A percentile compares a stretch with the other conserved stretches of the same genome.
These are phyloP conservation scores for Erpetoichthys calabaricus DNA, from an alignment of 2,797 vertebrate genomes.

Conservation along the genomic window DNA sequence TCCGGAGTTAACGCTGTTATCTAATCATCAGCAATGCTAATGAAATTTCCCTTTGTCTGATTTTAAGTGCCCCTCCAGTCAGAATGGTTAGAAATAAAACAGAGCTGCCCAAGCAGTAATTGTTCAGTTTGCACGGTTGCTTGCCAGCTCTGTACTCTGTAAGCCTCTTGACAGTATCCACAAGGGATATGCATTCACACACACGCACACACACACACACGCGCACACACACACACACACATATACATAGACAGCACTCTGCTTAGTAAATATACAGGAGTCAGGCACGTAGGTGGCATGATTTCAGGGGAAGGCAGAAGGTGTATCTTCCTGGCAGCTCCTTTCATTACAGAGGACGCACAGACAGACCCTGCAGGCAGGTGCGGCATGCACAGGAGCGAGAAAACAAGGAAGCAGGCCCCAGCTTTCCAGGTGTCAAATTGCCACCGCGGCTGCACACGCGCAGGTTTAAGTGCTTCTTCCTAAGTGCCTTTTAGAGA, in stretches of 20 bases:
- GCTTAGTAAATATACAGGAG: conserved; percentile 22
- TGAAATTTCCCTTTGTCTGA: too few species aligned
- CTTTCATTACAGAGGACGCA: neutral
- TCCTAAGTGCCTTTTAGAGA: conserved; percentile 1
- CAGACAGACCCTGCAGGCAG: neutral
- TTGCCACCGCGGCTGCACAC: neutral
- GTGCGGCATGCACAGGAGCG: neutral
- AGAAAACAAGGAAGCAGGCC: conserved; percentile 3
- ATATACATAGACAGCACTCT: conserved; percentile 9
- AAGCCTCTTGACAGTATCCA: too few species aligned
- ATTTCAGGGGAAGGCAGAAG: conserved; percentile 20
- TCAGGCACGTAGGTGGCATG: conserved; percentile 14
- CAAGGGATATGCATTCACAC: neutral
- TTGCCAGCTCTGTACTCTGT: too few species aligned
- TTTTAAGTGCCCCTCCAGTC: too few species aligned
- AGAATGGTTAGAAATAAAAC: too few species aligned
- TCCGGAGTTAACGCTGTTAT: too few species aligned
- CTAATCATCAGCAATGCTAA: too few species aligned
- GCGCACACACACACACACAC: conserved; percentile 2
- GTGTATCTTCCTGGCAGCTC: too few species aligned
- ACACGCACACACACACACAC: conserved; percentile 2
- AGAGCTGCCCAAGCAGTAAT: too few species aligned
- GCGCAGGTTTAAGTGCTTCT: conserved; percentile 4
- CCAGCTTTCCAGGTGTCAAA: neutral
- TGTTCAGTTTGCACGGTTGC: too few species aligned